Percentiles rank a stretch among this genome's conserved stretches.
These are phyloP conservation scores for Sitodiplosis mosellana DNA, from an alignment of 1,140 invertebrate species.

Conservation along the genomic window DNA sequence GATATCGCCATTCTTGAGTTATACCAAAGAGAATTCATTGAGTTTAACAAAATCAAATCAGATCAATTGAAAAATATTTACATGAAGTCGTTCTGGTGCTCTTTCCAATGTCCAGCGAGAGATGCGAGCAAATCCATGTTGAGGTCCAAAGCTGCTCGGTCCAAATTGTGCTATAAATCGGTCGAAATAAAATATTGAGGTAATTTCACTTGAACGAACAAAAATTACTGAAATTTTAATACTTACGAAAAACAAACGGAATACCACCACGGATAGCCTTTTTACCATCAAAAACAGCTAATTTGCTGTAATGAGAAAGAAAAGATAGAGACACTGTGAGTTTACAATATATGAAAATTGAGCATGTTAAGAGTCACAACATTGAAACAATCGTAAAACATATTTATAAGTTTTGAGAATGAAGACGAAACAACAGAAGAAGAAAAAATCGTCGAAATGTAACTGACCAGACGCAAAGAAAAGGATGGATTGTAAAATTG, in stretches of 20 bases:
- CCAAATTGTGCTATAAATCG: constrained; percentile 70
- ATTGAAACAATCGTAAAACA: no score
- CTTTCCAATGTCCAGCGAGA: constrained; percentile 79
- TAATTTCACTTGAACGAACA: constrained; percentile 7
- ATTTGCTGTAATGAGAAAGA: constrained; percentile 60
- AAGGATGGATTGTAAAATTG: no score
- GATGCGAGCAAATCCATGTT: constrained; percentile 86
- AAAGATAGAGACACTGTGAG: no score
- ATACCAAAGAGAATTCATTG: no score
- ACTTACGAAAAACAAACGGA: constrained; percentile 93
- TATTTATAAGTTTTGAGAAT: no score
- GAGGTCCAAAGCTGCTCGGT: constrained; percentile 77
- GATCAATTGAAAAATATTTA: no score
- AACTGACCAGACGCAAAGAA: no score
- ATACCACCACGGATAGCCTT: constrained; percentile 88
- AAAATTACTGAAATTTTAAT: constrained; percentile 5
- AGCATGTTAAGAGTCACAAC: no score
- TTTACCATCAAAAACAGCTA: constrained; percentile 87
- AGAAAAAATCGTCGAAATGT: no score
- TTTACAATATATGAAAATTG: no score
- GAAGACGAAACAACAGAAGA: no score
- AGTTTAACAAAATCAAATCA: no score
- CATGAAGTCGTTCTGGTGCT: constrained; percentile 59
- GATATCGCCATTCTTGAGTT: constrained; percentile 80
- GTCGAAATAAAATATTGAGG: constrained; percentile 3